phyloP scores from a whole-genome alignment of 1,140 invertebrate species.

The Contarinia nasturtii region DNA sequence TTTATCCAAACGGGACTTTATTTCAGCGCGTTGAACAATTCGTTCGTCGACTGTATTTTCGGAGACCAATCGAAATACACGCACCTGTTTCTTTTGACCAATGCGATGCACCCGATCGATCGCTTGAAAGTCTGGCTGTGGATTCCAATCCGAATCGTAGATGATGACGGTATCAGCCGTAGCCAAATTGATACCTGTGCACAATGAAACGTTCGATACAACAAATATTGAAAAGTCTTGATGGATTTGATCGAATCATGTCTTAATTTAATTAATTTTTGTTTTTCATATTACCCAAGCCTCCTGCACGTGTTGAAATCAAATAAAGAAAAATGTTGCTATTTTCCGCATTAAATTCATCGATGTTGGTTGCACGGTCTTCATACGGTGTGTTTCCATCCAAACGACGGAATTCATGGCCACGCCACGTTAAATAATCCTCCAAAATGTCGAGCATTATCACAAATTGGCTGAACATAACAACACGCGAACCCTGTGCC shows the following conservation, averaged over 20 bases:
- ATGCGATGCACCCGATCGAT: conserved; percentile 85
- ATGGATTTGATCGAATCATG: too few relatives aligned
- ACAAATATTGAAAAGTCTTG: too few relatives aligned
- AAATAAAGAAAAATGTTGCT: conserved; percentile 71
- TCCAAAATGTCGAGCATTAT: conserved; percentile 85
- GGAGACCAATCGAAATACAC: conserved; percentile 70
- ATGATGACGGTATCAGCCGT: conserved; percentile 89
- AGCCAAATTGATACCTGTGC: conserved; percentile 75
- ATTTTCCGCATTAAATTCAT: conserved; percentile 66
- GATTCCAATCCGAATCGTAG: conserved; percentile 97
- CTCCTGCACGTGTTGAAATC: conserved; percentile 86
- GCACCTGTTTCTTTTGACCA: conserved; percentile 70
- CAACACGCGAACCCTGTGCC: conserved; percentile 69
- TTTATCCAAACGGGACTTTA: conserved; percentile 80
- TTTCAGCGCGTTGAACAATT: conserved; percentile 83
- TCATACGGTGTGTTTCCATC: conserved; percentile 77
- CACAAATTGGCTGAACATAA: conserved; percentile 82
- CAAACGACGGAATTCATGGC: conserved; percentile 74
- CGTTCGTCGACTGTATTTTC: conserved; percentile 89
- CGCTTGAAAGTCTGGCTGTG: conserved; percentile 66
- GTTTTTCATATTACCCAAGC: conserved; percentile 49
- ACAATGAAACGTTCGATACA: too few relatives aligned
- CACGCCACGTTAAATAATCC: conserved; percentile 48
- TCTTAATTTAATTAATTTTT: too few relatives aligned
- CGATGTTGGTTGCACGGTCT: conserved; percentile 62